A percentile compares a stretch with the other conserved stretches of the same genome.
These are phyloP conservation scores for Onychomys leucogaster DNA, from an alignment of 2,797 vertebrate genomes.

Conservation along the genomic window DNA sequence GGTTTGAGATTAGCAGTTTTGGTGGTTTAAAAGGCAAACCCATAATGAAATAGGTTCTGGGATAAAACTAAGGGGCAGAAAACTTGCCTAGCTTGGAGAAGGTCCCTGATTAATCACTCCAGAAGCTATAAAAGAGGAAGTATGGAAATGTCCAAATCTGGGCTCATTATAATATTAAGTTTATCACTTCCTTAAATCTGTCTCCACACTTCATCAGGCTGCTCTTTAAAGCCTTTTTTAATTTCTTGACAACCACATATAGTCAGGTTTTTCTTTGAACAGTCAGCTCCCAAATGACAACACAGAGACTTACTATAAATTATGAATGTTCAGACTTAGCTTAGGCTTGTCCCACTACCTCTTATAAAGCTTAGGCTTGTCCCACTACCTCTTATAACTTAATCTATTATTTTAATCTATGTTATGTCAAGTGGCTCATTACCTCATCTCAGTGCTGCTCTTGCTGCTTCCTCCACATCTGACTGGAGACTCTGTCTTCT, in stretches of 20 bases:
- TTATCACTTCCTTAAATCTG: background rate
- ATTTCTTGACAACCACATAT: background rate
- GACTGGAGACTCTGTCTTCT: too few relatives aligned
- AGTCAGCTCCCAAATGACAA: background rate
- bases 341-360: too few relatives aligned
- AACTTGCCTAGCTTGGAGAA: background rate
- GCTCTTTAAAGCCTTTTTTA: background rate
- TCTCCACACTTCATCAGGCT: background rate
- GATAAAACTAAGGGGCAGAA: background rate
- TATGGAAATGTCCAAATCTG: background rate
- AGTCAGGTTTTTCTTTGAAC: background rate
- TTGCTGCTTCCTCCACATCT: background rate
- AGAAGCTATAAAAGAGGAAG: background rate
- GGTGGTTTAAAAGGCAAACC: background rate
- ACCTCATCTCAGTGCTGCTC: too few relatives aligned
- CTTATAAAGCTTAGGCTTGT: too few relatives aligned
- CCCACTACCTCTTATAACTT: too few relatives aligned
- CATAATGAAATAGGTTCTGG: background rate
- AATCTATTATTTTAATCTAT: too few relatives aligned
- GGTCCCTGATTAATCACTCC: background rate
- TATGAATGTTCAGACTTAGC: background rate
- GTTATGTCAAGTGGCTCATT: too few relatives aligned
- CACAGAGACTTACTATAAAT: background rate
- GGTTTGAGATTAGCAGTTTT: background rate
- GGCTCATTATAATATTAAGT: background rate